Evolutionary conservation across 1,140 invertebrate genomes (phyloP).

Genomic region (Drosophila lacteicornis): DNA sequence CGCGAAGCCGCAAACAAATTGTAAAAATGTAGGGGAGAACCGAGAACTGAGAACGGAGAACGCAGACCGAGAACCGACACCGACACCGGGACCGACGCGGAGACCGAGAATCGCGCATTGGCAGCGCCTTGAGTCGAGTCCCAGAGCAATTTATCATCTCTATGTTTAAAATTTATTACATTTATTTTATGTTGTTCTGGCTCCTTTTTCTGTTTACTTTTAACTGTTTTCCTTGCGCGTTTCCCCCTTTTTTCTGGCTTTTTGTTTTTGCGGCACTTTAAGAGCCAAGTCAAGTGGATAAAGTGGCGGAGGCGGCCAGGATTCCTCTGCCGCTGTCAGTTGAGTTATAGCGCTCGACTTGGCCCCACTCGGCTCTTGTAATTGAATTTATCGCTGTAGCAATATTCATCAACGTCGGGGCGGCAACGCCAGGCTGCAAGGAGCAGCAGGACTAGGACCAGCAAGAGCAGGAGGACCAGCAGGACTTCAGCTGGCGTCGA

Average conservation of each 20-base stretch:
- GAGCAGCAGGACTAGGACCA: conserved; percentile 7
- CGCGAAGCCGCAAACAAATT: conserved; percentile 80
- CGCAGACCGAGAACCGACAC: not conserved
- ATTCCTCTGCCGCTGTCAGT: conserved; percentile 44
- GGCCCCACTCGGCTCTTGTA: conserved; percentile 54
- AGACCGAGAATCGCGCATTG: conserved; percentile 45
- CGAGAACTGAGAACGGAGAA: not conserved
- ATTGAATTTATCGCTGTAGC: conserved; percentile 78
- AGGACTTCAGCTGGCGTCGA: conserved; percentile 21
- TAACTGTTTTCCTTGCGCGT: conserved; percentile 41
- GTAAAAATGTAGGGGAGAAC: conserved; percentile 62
- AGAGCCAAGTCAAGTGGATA: conserved; percentile 61
- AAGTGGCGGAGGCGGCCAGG: conserved; percentile 53
- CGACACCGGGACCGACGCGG: not conserved
- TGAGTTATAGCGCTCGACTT: conserved; percentile 69
- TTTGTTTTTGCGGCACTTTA: conserved; percentile 46
- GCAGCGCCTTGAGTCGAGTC: conserved; percentile 72
- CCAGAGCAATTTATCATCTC: conserved; percentile 82
- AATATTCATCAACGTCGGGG: conserved; percentile 75
- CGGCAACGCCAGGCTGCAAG: not conserved
- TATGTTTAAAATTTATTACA: conserved; percentile 84
- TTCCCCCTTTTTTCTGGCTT: conserved; percentile 3
- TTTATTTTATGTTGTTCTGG: conserved; percentile 78
- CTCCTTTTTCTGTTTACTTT: conserved; percentile 50
- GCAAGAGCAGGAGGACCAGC: conserved; percentile 7